phyloP scores from a whole-genome alignment of 2,888 invertebrate genomes.

The Pollenia angustigena region DNA sequence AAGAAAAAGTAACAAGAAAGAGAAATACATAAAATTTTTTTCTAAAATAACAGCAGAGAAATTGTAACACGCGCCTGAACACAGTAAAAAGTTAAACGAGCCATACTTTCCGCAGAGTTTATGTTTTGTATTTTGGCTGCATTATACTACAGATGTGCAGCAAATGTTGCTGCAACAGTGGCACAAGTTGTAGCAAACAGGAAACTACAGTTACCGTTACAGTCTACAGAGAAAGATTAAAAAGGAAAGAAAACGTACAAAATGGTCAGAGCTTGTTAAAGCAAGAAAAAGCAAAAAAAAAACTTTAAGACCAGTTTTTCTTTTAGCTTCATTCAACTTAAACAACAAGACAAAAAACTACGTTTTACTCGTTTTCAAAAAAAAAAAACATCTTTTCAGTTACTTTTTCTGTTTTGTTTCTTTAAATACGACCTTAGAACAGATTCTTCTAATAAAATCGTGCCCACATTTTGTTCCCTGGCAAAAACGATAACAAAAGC shows the following conservation, averaged over 20 bases:
- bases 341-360: not conserved
- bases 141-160: conserved; percentile 19
- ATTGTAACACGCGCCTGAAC: conserved; percentile 63
- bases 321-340: conserved; percentile 30
- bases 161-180: conserved; percentile 33
- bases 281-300: conserved; percentile 23
- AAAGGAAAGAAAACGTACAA: conserved; percentile 15
- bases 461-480: conserved; percentile 3
- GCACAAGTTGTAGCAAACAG: conserved; percentile 60
- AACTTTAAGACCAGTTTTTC: conserved; percentile 66
- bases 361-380: not conserved
- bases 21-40: not conserved
- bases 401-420: not conserved
- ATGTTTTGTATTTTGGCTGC: conserved; percentile 25
- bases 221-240: conserved; percentile 23
- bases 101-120: conserved; percentile 7
- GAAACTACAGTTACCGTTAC: conserved; percentile 72
- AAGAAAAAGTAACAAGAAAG: conserved; percentile 12
- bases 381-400: not conserved
- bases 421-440: conserved; percentile 66
- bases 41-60: conserved; percentile 46
- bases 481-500: conserved; percentile 33
- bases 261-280: conserved; percentile 26
- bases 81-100: conserved; percentile 59
- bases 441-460: conserved; percentile 38